Base-by-base conservation (phyloP, 53 echinoderm and acorn worm species). In the Crossaster papposus region DNA sequence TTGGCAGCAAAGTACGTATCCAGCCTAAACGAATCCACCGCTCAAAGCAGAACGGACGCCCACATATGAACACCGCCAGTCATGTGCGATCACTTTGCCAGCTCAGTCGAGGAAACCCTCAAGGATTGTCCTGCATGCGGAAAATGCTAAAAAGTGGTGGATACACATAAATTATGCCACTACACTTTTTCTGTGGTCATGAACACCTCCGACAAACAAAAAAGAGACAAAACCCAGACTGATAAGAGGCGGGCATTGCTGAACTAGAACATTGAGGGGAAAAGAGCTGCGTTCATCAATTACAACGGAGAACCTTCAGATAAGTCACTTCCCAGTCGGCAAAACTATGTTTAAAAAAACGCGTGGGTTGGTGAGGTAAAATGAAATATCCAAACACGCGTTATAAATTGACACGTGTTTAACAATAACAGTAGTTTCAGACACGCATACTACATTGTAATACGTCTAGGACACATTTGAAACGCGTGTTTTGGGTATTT, bases 101-200 rank as follows among this genome's bases (percentile, higher is more conserved):
- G 26, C 2, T 17, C 68, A 9, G 23, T 82, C 28, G 53, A 81
- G 4, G 80, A 89, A 0, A 33, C 75, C 75, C 75, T 75, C 18
- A 33, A 14, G 9, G 20, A 75, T 12, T 35, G 75, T 37, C 75
- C 75, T 36, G 83, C 26, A 29, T 36, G 89, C 38, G 28, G 80
- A 54, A 78, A 18, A 79, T n/a, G n/a, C n/a, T n/a, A n/a, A n/a
- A n/a, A n/a, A n/a, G 80, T 64, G 80, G 28, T 88, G 80, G 80
- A 80, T 36, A 26, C 34, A 37, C 89, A 58, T 89, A 13, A 68
- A 80, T 8, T 51, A 81, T 63, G 82, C 51, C 51, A 71, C 32
- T 30, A 81, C 54, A 89, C 15, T 31, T 23, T 65, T 64, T 79
- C 79, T n/a, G n/a, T n/a, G n/a, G n/a, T n/a, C 32, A 80, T 82